These are phyloP conservation scores for Prosopocoilus inquinatus DNA, from an alignment of 2,888 invertebrate genomes.

Conservation along the genomic window DNA sequence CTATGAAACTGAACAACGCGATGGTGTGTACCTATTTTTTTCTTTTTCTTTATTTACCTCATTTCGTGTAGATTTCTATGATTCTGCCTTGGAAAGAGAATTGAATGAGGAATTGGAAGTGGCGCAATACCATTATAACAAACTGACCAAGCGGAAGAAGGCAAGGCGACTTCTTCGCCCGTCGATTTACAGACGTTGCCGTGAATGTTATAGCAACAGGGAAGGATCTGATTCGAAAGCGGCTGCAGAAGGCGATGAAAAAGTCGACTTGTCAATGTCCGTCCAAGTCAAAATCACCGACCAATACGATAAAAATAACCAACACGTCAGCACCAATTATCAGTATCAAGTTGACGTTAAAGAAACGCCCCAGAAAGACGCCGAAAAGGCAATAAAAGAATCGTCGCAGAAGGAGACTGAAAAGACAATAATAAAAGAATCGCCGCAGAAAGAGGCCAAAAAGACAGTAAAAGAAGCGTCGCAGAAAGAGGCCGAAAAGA, in stretches of 20 bases:
- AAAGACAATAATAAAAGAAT: neutral
- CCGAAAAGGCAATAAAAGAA: neutral
- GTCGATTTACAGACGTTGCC: conserved; percentile 25
- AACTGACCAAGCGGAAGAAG: conserved; percentile 15
- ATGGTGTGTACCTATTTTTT: neutral
- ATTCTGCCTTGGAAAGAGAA: conserved; percentile 11
- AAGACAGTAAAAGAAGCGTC: neutral
- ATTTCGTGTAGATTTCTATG: too few species aligned
- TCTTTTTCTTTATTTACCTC: neutral
- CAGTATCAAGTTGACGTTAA: conserved; percentile 4
- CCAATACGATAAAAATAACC: conserved; percentile 5
- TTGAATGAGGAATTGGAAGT: conserved; percentile 28
- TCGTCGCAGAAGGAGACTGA: conserved; percentile 3
- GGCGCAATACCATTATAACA: conserved; percentile 33
- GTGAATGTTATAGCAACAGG: neutral
- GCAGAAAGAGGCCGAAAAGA: too few species aligned
- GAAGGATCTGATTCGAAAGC: neutral
- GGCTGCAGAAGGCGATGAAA: neutral
- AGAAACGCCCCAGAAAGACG: neutral
- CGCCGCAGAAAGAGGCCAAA: neutral
- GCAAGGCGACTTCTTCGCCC: conserved; percentile 28
- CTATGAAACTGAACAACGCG: neutral
- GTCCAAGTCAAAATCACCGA: conserved; percentile 13
- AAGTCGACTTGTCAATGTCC: conserved; percentile 6
- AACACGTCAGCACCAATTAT: neutral